These are phyloP conservation scores for Empidonax alnorum DNA, from an alignment of 2,113 vertebrate species.

Conservation along the genomic window DNA sequence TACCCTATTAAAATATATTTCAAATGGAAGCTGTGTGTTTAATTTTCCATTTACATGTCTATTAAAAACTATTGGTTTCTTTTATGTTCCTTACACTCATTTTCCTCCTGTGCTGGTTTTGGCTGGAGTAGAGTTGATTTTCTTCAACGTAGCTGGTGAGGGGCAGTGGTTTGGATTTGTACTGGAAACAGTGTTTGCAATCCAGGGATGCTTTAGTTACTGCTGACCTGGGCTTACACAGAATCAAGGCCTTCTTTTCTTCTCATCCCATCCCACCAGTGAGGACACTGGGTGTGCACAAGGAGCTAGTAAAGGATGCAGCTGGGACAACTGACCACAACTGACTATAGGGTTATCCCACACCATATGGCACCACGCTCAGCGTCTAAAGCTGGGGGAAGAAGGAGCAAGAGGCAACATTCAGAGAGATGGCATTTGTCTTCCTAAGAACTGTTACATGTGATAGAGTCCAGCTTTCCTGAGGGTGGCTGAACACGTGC, in stretches of 20 bases:
- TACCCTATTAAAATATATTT: neutral
- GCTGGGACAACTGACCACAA: neutral
- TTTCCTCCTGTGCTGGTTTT: neutral
- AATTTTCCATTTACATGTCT: constrained; percentile 1
- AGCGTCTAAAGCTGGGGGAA: neutral
- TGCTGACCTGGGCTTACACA: neutral
- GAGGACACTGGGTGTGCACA: neutral
- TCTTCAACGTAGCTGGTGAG: neutral
- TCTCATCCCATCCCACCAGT: neutral
- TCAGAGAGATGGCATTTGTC: neutral
- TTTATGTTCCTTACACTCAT: neutral
- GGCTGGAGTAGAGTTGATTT: neutral
- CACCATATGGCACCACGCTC: neutral
- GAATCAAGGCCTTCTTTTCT: neutral
- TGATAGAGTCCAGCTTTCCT: neutral
- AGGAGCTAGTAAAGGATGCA: neutral
- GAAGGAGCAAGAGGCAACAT: neutral
- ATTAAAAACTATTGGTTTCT: neutral
- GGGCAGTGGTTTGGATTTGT: neutral
- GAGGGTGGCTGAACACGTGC: neutral
- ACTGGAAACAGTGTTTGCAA: neutral
- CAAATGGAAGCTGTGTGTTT: neutral
- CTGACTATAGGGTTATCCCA: neutral
- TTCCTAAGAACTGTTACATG: neutral
- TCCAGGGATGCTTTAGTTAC: neutral